Evolutionary conservation across 2,797 vertebrate genomes (phyloP).

Genomic region (Cirrhinus molitorella): DNA sequence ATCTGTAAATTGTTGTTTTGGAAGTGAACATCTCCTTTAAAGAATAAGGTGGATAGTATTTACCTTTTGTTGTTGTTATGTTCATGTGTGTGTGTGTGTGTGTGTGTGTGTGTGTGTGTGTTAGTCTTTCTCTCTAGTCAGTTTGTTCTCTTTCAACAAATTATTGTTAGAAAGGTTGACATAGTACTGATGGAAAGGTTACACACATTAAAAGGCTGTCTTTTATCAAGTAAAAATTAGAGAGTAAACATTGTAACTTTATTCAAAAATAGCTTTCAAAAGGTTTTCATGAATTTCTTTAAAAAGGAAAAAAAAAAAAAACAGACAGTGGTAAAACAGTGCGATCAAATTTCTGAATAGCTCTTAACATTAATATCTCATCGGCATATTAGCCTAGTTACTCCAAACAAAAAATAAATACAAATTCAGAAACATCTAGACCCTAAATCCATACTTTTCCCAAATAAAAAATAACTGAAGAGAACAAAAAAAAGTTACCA

Average conservation of each 20-base stretch:
- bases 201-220: background rate
- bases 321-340: slow-evolving; percentile 44
- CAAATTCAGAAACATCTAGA: slow-evolving; percentile 18
- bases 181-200: background rate
- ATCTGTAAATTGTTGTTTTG: too few relatives aligned
- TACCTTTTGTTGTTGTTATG: background rate
- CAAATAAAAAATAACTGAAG: background rate
- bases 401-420: slow-evolving; percentile 43
- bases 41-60: background rate
- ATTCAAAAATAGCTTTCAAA: slow-evolving; percentile 42
- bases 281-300: background rate
- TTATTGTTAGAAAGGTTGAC: background rate
- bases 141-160: slow-evolving; percentile 9
- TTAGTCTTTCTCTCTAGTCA: background rate
- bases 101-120: background rate
- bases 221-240: slow-evolving; percentile 5
- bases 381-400: slow-evolving; percentile 12
- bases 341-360: slow-evolving; percentile 5
- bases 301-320: background rate
- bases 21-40: too few relatives aligned
- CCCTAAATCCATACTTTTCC: background rate
- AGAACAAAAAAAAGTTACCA: slow-evolving; percentile 8
- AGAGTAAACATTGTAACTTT: slow-evolving; percentile 27
- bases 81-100: background rate
- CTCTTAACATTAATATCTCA: slow-evolving; percentile 17